Percentiles rank a stretch among this genome's conserved stretches.
Conservation (phyloP, 2,113 vertebrate genomes). For the Zonotrichia leucophrys region DNA sequence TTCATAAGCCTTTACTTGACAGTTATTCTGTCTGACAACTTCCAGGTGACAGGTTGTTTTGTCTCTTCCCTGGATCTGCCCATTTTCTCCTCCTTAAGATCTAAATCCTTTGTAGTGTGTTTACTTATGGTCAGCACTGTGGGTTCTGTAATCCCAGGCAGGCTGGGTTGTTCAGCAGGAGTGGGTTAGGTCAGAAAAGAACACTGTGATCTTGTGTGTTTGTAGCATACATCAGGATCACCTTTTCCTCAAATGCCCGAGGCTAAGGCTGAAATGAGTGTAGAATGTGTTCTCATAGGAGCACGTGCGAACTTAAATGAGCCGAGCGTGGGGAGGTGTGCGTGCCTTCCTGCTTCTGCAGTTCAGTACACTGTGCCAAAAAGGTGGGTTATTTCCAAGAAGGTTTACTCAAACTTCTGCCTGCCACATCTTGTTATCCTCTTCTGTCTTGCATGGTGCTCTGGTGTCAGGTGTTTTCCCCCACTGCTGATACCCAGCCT, state of each 20-base stretch:
- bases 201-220: not conserved
- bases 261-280: not conserved
- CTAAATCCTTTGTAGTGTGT: not conserved
- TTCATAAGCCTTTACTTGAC: not conserved
- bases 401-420: not conserved
- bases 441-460: not conserved
- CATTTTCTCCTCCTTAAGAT: not conserved
- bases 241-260: not conserved
- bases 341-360: not conserved
- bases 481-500: not conserved
- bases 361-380: not conserved
- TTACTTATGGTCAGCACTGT: not conserved
- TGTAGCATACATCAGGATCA: not conserved
- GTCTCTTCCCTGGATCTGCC: not conserved
- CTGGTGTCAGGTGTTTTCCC: not conserved
- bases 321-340: accelerated
- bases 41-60: not conserved
- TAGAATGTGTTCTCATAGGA: not conserved
- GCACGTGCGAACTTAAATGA: not conserved
- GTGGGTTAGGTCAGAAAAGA: not conserved
- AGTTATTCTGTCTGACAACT: not conserved
- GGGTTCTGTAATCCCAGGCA: not conserved
- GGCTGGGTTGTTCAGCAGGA: not conserved
- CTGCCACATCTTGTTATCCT: not conserved
- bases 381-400: not conserved